phyloP scores from a whole-genome alignment of 2,113 vertebrate genomes.

The Halcyon senegalensis region DNA sequence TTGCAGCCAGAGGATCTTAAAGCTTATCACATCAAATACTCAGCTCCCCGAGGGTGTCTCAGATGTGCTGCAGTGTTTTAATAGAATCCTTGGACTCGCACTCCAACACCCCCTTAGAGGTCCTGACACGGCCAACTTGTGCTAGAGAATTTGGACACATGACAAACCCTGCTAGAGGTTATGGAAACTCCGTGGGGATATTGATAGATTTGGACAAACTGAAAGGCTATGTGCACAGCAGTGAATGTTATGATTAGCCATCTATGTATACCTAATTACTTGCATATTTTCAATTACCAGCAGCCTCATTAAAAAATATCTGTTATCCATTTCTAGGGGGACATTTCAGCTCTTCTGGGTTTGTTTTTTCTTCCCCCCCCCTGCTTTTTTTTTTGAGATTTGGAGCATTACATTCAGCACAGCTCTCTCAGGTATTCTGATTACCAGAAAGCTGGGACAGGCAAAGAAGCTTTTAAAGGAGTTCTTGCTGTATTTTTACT shows the following conservation, averaged over 20 bases:
- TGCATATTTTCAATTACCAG: neutral
- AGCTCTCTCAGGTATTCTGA: neutral
- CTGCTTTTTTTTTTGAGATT: neutral
- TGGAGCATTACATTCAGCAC: neutral
- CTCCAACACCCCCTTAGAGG: neutral
- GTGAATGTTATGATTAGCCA: neutral
- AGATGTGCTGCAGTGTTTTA: neutral
- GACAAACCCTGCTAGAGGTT: neutral
- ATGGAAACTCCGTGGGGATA: neutral
- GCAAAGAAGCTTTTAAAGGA: conserved; percentile 24
- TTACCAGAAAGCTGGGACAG: neutral
- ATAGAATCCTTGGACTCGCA: neutral
- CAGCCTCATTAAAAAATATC: neutral
- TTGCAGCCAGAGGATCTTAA: neutral
- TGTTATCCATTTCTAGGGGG: neutral
- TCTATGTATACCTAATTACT: neutral
- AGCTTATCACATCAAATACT: neutral
- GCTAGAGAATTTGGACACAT: neutral
- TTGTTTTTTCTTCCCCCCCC: neutral
- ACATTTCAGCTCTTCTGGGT: neutral
- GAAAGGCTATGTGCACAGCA: neutral
- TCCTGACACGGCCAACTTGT: neutral
- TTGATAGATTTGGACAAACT: neutral
- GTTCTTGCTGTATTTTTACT: neutral
- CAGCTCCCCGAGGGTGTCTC: neutral